Conservation (phyloP, 2,113 vertebrate species). For the Carassius auratus region DNA sequence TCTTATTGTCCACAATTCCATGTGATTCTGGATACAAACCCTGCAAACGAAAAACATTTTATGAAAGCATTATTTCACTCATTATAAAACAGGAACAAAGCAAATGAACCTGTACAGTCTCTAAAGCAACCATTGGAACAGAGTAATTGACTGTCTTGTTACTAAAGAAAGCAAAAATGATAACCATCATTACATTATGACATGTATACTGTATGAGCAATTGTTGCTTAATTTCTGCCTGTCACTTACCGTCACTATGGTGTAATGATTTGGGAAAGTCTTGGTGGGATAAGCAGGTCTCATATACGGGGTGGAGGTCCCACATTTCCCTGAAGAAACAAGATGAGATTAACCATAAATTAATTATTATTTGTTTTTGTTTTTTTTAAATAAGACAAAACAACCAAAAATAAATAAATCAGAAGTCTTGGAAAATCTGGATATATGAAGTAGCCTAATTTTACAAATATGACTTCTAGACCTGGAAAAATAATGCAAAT, state of each 20-base stretch:
- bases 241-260: slow-evolving; percentile 90
- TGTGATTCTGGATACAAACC: slow-evolving; percentile 96
- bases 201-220: background rate
- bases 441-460: background rate
- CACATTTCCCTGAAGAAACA: slow-evolving; percentile 80
- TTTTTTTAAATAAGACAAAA: no score
- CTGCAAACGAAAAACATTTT: slow-evolving; percentile 69
- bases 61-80: background rate
- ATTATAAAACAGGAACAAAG: background rate
- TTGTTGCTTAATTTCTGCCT: background rate
- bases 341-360: background rate
- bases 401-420: background rate
- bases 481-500: background rate
- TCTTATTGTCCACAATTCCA: slow-evolving; percentile 95
- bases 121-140: background rate
- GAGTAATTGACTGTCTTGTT: background rate
- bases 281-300: slow-evolving; percentile 94
- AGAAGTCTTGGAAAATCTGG: background rate
- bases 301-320: slow-evolving; percentile 82
- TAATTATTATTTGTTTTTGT: no score
- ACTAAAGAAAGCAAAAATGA: background rate
- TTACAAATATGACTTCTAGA: background rate
- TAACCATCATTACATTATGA: slow-evolving; percentile 6
- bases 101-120: background rate
- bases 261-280: slow-evolving; percentile 98